Conservation (phyloP, 2,797 vertebrate species). For the Morelia viridis region DNA sequence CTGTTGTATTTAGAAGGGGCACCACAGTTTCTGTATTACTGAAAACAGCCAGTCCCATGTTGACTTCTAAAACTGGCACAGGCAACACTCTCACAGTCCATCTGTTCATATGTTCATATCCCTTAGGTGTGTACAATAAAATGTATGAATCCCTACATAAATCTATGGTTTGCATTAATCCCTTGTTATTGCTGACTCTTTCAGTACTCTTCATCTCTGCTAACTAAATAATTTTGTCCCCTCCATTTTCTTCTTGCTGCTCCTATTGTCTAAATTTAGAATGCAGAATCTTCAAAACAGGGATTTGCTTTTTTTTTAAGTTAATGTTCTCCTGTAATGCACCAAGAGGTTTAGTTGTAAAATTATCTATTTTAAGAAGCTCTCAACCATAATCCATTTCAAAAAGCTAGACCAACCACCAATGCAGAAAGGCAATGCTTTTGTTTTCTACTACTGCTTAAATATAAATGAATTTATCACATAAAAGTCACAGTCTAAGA, state of each 20-base stretch:
- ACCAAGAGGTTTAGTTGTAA: background rate
- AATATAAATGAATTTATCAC: background rate
- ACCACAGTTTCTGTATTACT: no score
- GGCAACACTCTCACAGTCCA: no score
- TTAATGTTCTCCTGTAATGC: background rate
- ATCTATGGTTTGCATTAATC: background rate
- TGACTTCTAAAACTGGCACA: no score
- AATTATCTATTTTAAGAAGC: background rate
- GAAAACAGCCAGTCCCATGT: no score
- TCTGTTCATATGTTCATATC: no score
- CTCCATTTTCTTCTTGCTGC: background rate
- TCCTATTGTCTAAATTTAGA: background rate
- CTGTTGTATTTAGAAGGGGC: no score
- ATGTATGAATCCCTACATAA: no score
- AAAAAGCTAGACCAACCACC: background rate
- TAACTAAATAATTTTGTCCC: background rate
- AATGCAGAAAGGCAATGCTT: background rate
- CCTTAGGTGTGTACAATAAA: no score
- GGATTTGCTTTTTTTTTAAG: background rate
- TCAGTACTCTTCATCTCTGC: background rate
- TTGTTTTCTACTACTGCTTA: no score
- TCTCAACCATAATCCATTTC: background rate
- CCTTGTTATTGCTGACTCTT: background rate
- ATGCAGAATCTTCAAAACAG: background rate
- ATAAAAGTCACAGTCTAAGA: background rate